Evolutionary conservation across 1,140 invertebrate species (phyloP), one percentile per base, ranked within the genome.

Genomic region (Cyclargus thomasi): DNA sequence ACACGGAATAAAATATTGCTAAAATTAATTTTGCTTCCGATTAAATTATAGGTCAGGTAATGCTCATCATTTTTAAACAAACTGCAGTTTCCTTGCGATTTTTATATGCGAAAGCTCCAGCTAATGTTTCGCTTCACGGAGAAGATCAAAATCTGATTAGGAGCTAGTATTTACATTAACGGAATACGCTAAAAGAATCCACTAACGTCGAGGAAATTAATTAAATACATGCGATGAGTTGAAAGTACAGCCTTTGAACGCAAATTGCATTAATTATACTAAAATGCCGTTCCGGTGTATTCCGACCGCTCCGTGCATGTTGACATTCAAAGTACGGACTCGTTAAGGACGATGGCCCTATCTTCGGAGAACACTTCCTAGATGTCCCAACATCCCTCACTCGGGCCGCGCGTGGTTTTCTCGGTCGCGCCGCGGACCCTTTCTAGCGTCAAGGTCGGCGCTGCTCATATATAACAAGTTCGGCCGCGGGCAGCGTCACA

Each of bases 391-490:
- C 72, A 64, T 67, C 63, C 71, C 74, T 71, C 65, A 67, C 69
- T 65, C 65, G 62, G 22, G 53, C 64, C 22, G 55, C 59, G 65
- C 57, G 74, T 77, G 70, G 78, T 80, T 80, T 86, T 88, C 81
- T 85, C 82, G 83, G 87, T 86, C 86, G 78, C 76, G 76, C 80
- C 80, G 70, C 73, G 47, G 71, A 81, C 87, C 87, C 87, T 90
- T 90, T 84, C 85, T 87, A 87, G 70, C 80, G 72, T 82, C 87
- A 90, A 90, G 87, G 87, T 78, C 86, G 83, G 73, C 68, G 73
- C 76, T 80, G 67, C 72, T 79, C 82, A 80, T 90, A 90, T 90
- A 90, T 82, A 90, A 81, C 79, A 79, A 86, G 82, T 83, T 82
- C 80, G 82, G 71, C 79, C 80, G 83, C 79, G 81, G 84, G 83